A percentile compares a stretch with the other conserved stretches of the same genome.
Evolutionary conservation across 2,113 vertebrate species (phyloP).

Genomic region (Xiphorhynchus elegans): DNA sequence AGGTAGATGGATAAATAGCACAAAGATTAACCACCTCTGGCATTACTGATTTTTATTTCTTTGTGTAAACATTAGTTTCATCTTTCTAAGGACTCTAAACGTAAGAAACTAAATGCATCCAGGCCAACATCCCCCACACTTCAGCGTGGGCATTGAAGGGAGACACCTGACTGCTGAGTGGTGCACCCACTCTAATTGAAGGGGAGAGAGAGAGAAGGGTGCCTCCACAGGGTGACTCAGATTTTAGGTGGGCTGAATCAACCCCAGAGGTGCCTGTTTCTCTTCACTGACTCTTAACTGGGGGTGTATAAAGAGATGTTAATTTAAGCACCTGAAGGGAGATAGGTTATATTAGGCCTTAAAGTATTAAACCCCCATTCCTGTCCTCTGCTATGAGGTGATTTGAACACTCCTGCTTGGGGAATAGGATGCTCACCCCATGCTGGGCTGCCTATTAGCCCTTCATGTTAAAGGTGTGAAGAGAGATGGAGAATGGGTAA

Average conservation of each 20-base stretch:
- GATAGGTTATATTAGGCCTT: background rate
- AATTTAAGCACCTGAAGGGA: background rate
- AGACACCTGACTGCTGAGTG: background rate
- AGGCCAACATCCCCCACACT: background rate
- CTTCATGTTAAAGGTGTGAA: background rate
- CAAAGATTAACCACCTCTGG: background rate
- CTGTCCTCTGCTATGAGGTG: background rate
- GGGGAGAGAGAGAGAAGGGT: background rate
- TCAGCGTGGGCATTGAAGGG: background rate
- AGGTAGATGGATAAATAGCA: conserved; percentile 19
- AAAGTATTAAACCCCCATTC: background rate
- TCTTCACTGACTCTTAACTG: background rate
- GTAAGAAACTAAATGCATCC: background rate
- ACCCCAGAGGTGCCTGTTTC: background rate
- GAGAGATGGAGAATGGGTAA: background rate
- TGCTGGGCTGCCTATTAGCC: background rate
- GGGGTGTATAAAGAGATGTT: background rate
- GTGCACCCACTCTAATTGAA: background rate
- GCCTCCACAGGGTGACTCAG: conserved; percentile 24
- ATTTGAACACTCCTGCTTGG: background rate
- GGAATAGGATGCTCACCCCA: background rate
- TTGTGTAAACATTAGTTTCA: background rate
- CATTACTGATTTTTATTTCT: background rate
- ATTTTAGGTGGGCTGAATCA: background rate
- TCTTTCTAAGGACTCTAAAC: background rate